Evolutionary conservation across 64 coral and sea anemone species (phyloP), one percentile per base, ranked within the genome.

Genomic region (Montipora capricornis): DNA sequence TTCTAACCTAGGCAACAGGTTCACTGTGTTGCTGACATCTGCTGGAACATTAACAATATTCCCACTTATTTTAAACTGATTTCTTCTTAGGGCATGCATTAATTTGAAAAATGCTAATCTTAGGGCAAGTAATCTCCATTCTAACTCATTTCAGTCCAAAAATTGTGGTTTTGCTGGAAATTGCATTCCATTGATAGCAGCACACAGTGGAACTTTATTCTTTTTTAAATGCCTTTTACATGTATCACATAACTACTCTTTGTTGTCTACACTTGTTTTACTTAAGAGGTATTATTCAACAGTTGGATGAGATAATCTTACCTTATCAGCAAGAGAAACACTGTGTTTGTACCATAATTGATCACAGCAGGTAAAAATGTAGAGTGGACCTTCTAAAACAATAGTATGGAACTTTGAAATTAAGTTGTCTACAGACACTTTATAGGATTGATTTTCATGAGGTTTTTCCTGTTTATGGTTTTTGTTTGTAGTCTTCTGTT

Each of bases 121-220:
- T 7, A 4, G 52, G 10, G 52, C 52, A 7, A 55, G 52, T 55
- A 55, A 1, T 55, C 52, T 55, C 5, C 10, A 55, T 55, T 55
- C 0, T 10, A 55, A 55, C 52, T 55, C 68, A 71, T 89, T 89
- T 14, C 78, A 47, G 77, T 89, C 47, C 77, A 77, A 89, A 46
- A 89, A 89, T 20, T 20, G 13, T 89, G 87, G 87, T 62, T 89
- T 89, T 1, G 53, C 47, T 77, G 87, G 87, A 78, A 89, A 89
- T 11, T 10, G 68, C 87, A 77, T 76, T 20, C 53, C 87, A 77
- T 89, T 89, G 44, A 53, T 48, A 57, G 68, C 51, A 78, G 87
- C 45, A 77, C 87, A 89, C n/a, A 73, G 75, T 78, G 75, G 87
- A 51, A 87, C 37, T 87, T 22, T 45, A 6, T 87, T 69, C 45